These are phyloP conservation scores for Acanthopleura granulata DNA, from an alignment of 2,888 invertebrate species.

Conservation along the genomic window DNA sequence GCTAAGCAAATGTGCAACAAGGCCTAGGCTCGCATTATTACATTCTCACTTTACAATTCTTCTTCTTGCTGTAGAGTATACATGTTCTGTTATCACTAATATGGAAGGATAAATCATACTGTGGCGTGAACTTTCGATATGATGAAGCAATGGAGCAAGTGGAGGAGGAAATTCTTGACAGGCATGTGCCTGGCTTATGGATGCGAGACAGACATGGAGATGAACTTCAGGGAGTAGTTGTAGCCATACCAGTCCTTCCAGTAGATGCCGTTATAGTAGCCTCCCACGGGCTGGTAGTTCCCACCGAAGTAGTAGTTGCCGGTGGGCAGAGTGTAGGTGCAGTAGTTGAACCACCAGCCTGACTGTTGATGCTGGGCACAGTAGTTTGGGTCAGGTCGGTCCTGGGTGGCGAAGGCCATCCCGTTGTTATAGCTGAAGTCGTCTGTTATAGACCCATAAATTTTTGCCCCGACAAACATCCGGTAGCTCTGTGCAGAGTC, in stretches of 20 bases:
- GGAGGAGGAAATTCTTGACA: no score
- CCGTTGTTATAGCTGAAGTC: constrained; percentile 50
- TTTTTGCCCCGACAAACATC: constrained; percentile 37
- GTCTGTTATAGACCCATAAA: constrained; percentile 39
- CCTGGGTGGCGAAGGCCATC: constrained; percentile 47
- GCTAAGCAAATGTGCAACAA: no score
- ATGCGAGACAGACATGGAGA: constrained; percentile 43
- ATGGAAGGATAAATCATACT: no score
- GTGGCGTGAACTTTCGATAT: no score
- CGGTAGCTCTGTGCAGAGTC: constrained; percentile 29
- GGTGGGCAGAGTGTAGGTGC: constrained; percentile 48
- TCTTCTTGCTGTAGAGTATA: no score
- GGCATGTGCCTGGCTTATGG: no score
- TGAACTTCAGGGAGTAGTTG: constrained; percentile 52
- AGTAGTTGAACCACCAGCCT: constrained; percentile 63
- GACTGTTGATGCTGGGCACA: constrained; percentile 52
- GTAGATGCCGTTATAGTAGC: constrained; percentile 56
- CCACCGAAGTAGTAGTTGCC: constrained; percentile 55
- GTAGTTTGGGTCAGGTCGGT: constrained; percentile 40
- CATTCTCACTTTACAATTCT: no score
- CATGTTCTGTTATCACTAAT: no score
- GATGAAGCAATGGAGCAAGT: no score
- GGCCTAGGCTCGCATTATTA: no score
- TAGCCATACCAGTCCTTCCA: constrained; percentile 57
- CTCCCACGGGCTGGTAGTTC: constrained; percentile 40